A percentile compares a stretch with the other conserved stretches of the same genome.
Conservation (phyloP, 2,797 vertebrate genomes). For the Crocodylus rhombifer region DNA sequence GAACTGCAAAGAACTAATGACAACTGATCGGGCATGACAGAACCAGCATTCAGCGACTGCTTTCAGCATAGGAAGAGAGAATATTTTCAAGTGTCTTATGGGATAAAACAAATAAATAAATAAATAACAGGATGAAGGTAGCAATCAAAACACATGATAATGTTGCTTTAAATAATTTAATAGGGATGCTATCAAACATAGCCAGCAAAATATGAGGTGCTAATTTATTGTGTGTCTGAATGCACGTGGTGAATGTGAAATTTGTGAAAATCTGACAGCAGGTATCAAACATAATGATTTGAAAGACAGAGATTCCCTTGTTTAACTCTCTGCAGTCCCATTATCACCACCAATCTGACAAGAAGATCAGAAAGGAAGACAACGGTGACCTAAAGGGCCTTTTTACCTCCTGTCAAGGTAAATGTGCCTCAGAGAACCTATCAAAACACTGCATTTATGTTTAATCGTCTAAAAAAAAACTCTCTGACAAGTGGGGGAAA, state of each 20-base stretch:
- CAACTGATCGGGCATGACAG: neutral
- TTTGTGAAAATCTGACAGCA: slow-evolving; percentile 25
- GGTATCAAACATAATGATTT: slow-evolving; percentile 18
- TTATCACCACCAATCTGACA: slow-evolving; percentile 21
- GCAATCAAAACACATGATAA: neutral
- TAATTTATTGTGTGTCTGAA: slow-evolving; percentile 9
- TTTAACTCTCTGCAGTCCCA: slow-evolving; percentile 15
- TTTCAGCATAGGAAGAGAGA: neutral
- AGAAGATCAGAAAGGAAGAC: slow-evolving; percentile 20
- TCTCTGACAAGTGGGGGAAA: neutral
- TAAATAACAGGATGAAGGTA: fast-evolving
- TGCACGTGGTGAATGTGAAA: slow-evolving; percentile 8
- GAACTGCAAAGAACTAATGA: slow-evolving; percentile 7
- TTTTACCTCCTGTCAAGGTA: slow-evolving; percentile 39
- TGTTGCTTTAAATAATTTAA: neutral
- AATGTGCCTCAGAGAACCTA: slow-evolving; percentile 1
- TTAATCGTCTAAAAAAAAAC: slow-evolving; percentile 13
- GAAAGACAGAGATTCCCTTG: slow-evolving; percentile 48
- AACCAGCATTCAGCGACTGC: neutral
- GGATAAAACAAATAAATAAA: neutral
- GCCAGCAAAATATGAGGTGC: neutral
- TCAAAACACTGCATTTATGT: slow-evolving; percentile 29
- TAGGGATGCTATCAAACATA: neutral
- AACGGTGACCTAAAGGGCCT: neutral
- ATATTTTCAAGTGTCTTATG: neutral